These are phyloP conservation scores for Forbesichthys papilliferus DNA, from an alignment of 2,113 vertebrate genomes.

Conservation along the genomic window DNA sequence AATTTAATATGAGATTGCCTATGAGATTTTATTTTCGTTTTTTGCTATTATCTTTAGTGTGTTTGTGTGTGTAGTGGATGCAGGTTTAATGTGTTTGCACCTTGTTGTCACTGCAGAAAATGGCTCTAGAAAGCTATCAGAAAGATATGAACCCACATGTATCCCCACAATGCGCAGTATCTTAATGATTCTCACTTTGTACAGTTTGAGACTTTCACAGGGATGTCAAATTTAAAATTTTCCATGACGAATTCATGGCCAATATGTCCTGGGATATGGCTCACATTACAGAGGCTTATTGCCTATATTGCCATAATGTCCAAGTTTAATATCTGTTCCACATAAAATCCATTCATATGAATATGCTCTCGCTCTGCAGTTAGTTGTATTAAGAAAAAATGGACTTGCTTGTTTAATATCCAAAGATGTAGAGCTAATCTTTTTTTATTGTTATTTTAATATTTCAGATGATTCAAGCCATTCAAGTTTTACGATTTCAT, in stretches of 20 bases:
- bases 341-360: conserved; percentile 57
- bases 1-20: too few species aligned
- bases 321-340: conserved; percentile 61
- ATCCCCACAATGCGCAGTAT: conserved; percentile 39
- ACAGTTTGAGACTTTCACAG: conserved; percentile 30
- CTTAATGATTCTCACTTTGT: conserved; percentile 34
- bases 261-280: conserved; percentile 51
- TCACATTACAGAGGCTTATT: conserved; percentile 24
- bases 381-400: conserved; percentile 50
- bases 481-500: conserved; percentile 99
- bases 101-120: conserved; percentile 59
- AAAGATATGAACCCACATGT: conserved; percentile 42
- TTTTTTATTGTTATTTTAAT: conserved; percentile 74
- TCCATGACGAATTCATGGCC: conserved; percentile 37
- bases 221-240: conserved; percentile 39
- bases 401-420: conserved; percentile 55
- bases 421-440: conserved; percentile 50
- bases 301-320: conserved; percentile 53
- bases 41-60: conserved; percentile 21
- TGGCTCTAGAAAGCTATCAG: conserved; percentile 68
- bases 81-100: conserved; percentile 69
- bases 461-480: conserved; percentile 99
- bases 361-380: conserved; percentile 55
- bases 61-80: conserved; percentile 8
- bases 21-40: neutral